Evolutionary conservation across 2,797 vertebrate genomes (phyloP), one percentile per base, ranked within the genome.

Genomic region (Enoplosus armatus): DNA sequence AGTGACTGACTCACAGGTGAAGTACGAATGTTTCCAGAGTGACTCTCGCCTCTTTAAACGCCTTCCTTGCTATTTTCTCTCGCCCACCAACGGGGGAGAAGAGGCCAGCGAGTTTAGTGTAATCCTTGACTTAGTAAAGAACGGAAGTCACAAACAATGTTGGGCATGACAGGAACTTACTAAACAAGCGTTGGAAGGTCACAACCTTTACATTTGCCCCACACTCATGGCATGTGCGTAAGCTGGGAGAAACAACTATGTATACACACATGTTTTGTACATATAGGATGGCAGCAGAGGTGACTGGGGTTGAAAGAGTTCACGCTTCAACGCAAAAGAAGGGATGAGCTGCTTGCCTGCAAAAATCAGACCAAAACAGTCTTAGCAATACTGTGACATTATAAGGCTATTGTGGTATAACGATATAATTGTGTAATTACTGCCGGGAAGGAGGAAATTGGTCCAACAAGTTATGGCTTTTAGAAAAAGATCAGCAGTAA

Each of bases 201-300:
- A 37, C 51, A 29, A 77, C 83, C 79, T 86, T 73, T 47, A 60
- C 69, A 69, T 74, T 79, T 55, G 24, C 53, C 72, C 59, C 41
- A 77, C 47, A 65, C 45, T 50, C 47, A 14, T 33, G 75, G 67
- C 55, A 79, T 62, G 72, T 14, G 29, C 22, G 1, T 58, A 22
- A 56, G 55, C 58, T 41, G 65, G n/a, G 18, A 63, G 53, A 56
- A 29, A 35, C 33, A 54, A 41, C 24, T 33, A 53, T 33, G 20
- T 31, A 71, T 31, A 27, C 33, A 37, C 8, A 35, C 35, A 58
- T 35, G 26, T 15, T 41, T 20, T 55, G 35, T 35, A 24, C 6
- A 43, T 24, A 11, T 26, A 24, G 4, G 31, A 27, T 26, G 33
- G 65, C 22, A 31, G 22, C 47, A n/a, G 31, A 22, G 54, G 7